phyloP scores from a whole-genome alignment of 92 coral and sea anemone genomes.

The Zoanthus gigantus region DNA sequence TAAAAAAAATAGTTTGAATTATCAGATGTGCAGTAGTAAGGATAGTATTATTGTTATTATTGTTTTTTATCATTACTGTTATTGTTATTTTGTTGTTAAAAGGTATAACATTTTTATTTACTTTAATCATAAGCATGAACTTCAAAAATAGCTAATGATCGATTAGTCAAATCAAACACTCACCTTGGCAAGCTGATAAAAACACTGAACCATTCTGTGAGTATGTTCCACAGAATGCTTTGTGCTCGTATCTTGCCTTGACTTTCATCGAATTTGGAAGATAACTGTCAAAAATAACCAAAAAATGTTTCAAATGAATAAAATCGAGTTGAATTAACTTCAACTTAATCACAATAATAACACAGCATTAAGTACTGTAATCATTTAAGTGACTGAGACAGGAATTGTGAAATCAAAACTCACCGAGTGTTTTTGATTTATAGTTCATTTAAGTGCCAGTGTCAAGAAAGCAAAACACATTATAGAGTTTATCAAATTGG shows the following conservation, averaged over 20 bases:
- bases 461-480: background rate
- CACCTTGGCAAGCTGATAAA: slow-evolving; percentile 96
- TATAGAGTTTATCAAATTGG: background rate
- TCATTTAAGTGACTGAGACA: too few species aligned
- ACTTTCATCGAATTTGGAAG: slow-evolving; percentile 81
- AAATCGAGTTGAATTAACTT: too few species aligned
- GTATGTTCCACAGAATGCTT: slow-evolving; percentile 94
- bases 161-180: background rate
- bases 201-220: slow-evolving; percentile 92
- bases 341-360: too few species aligned
- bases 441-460: background rate
- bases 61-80: too few species aligned
- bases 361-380: too few species aligned
- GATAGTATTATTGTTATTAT: too few species aligned
- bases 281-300: slow-evolving; percentile 61
- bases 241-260: slow-evolving; percentile 72
- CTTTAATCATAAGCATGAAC: background rate
- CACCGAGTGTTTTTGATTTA: too few species aligned
- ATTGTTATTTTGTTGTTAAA: too few species aligned
- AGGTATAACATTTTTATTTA: background rate
- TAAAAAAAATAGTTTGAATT: too few species aligned
- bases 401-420: too few species aligned
- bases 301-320: too few species aligned
- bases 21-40: background rate
- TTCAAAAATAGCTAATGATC: background rate